Percentiles rank a stretch among this genome's conserved stretches.
These are phyloP conservation scores for Orientallactaga sibirica DNA, from an alignment of 2,797 vertebrate species.

Conservation along the genomic window DNA sequence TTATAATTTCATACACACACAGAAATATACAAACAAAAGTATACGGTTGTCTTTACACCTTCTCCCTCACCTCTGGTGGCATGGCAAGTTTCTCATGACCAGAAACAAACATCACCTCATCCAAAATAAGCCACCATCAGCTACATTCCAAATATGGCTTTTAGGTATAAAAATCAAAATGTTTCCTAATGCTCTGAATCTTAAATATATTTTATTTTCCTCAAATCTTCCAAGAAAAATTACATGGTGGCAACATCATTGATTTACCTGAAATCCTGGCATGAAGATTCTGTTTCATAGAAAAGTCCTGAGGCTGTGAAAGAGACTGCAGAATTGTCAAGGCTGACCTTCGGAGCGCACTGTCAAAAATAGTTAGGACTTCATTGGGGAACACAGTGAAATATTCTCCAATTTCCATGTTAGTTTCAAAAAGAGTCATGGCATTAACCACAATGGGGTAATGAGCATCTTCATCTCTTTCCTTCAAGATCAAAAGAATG, in stretches of 20 bases:
- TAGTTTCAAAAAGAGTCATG: constrained; percentile 96
- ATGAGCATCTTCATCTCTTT: constrained; percentile 90
- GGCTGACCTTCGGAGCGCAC: constrained; percentile 90
- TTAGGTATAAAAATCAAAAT: constrained; percentile 16
- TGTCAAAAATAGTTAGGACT: constrained; percentile 93
- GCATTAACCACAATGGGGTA: constrained; percentile 94
- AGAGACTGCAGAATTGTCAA: constrained; percentile 81
- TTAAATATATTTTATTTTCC: background rate
- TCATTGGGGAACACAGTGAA: constrained; percentile 93
- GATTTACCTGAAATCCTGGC: constrained; percentile 93
- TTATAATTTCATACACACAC: background rate
- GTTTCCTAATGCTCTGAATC: constrained; percentile 52
- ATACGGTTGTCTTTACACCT: background rate
- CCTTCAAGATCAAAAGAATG: constrained; percentile 89
- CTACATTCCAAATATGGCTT: background rate
- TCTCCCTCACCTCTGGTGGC: background rate
- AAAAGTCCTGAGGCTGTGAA: constrained; percentile 66
- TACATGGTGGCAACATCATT: background rate
- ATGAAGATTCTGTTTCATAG: constrained; percentile 91
- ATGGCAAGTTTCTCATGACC: background rate
- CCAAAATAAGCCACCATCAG: background rate
- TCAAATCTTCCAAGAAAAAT: constrained; percentile 21
- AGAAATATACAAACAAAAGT: background rate
- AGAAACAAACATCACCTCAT: constrained; percentile 23
- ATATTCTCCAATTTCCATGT: constrained; percentile 97